A percentile compares a stretch with the other conserved stretches of the same genome.
phyloP scores from a whole-genome alignment of 2,797 vertebrate genomes.

The Fratercula arctica region DNA sequence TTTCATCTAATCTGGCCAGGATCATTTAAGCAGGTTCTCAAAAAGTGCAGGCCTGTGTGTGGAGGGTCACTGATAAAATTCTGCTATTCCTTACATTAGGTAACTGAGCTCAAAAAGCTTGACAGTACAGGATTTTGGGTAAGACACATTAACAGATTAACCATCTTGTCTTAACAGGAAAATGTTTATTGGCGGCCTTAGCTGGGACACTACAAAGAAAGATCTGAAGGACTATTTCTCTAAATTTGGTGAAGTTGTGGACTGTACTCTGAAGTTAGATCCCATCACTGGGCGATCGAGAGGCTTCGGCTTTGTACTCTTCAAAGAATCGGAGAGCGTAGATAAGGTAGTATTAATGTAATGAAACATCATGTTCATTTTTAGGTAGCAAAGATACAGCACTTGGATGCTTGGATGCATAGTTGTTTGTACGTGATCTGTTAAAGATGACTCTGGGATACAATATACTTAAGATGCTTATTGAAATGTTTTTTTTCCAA shows the following conservation, averaged over 20 bases:
- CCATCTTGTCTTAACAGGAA: constrained; percentile 81
- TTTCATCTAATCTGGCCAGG: background rate
- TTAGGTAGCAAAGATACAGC: background rate
- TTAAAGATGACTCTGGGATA: background rate
- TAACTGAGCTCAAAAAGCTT: background rate
- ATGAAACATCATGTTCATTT: background rate
- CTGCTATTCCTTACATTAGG: background rate
- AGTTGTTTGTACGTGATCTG: background rate
- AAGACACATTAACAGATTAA: background rate
- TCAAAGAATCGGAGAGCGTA: constrained; percentile 88
- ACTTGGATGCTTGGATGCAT: fast-evolving
- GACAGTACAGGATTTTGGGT: background rate
- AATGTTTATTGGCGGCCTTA: constrained; percentile 92
- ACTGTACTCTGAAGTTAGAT: constrained; percentile 91
- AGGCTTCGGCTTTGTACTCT: constrained; percentile 90
- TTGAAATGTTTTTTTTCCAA: background rate
- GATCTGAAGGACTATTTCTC: constrained; percentile 92
- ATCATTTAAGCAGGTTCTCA: background rate
- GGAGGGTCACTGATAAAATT: background rate
- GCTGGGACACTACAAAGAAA: constrained; percentile 94
- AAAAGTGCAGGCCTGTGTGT: background rate
- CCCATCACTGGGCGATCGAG: constrained; percentile 90
- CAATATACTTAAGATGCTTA: background rate
- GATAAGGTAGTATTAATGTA: constrained; percentile 82
- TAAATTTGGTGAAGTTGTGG: constrained; percentile 90